Evolutionary conservation across 2,797 vertebrate species (phyloP).

Genomic region (Threskiornis aethiopicus): DNA sequence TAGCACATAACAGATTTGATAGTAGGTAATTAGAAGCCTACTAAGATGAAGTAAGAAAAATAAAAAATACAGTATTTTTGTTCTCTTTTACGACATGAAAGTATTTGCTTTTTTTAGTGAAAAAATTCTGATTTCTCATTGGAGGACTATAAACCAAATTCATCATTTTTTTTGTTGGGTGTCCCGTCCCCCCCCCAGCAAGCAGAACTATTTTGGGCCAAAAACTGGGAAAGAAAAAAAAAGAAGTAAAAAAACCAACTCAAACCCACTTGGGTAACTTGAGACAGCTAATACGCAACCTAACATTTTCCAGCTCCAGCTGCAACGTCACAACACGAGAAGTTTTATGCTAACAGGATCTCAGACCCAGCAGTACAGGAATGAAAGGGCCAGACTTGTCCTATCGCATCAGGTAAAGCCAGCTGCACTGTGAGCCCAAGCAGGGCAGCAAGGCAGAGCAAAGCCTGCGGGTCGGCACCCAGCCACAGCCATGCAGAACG

Average conservation of each 20-base stretch:
- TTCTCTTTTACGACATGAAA: background rate
- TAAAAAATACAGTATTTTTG: fast-evolving
- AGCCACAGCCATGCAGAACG: fast-evolving
- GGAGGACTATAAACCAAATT: background rate
- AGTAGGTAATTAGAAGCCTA: background rate
- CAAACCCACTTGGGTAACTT: fast-evolving
- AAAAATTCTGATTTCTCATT: background rate
- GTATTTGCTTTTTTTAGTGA: background rate
- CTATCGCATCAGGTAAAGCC: fast-evolving
- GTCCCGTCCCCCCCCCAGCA: too few relatives aligned
- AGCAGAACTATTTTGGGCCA: background rate
- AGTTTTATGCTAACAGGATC: background rate
- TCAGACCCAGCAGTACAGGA: fast-evolving
- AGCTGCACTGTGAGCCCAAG: background rate
- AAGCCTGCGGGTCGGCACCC: fast-evolving
- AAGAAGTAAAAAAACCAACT: background rate
- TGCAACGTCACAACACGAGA: fast-evolving
- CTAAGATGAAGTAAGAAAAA: background rate
- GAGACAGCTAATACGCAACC: fast-evolving
- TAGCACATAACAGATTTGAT: background rate
- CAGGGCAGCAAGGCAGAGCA: background rate
- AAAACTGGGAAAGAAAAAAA: background rate
- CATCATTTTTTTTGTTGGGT: background rate
- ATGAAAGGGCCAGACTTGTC: fast-evolving
- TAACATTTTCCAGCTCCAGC: background rate